Conservation (phyloP, 2,797 vertebrate genomes). For the Melanotaenia maccullochi region DNA sequence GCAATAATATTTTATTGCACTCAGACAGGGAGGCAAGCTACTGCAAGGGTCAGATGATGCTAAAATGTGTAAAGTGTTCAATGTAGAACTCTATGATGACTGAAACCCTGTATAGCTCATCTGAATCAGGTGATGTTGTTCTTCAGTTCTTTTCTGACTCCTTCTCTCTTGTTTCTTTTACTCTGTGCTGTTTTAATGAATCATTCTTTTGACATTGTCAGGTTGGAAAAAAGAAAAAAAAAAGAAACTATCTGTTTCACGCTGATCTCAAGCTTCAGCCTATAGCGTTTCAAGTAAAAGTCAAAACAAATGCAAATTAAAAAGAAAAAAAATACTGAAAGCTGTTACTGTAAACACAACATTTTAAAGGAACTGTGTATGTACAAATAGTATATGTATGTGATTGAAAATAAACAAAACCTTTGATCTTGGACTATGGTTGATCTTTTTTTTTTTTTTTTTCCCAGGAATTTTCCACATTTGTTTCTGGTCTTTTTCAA, state of each 20-base stretch:
- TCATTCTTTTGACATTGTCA: slow-evolving; percentile 80
- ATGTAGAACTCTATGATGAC: slow-evolving; percentile 55
- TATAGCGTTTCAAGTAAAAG: slow-evolving; percentile 78
- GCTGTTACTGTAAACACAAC: slow-evolving; percentile 82
- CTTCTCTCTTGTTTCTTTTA: slow-evolving; percentile 73
- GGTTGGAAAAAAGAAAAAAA: slow-evolving; percentile 58
- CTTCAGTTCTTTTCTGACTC: slow-evolving; percentile 63
- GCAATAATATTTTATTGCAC: slow-evolving; percentile 81
- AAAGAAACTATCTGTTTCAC: slow-evolving; percentile 74
- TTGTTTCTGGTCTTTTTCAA: not conserved
- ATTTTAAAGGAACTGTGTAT: slow-evolving; percentile 89
- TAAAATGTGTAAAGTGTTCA: slow-evolving; percentile 65
- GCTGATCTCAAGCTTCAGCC: slow-evolving; percentile 78
- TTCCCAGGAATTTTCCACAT: not conserved
- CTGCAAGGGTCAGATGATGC: slow-evolving; percentile 65
- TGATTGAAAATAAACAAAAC: slow-evolving; percentile 89
- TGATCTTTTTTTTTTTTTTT: slow-evolving; percentile 24
- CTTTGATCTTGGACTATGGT: slow-evolving; percentile 82
- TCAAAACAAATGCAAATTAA: slow-evolving; percentile 77
- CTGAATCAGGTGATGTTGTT: slow-evolving; percentile 80
- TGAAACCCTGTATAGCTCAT: slow-evolving; percentile 73
- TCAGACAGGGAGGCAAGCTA: slow-evolving; percentile 71
- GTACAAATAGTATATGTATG: slow-evolving; percentile 87
- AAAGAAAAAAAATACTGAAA: slow-evolving; percentile 73
- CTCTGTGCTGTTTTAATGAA: slow-evolving; percentile 78